A percentile compares a stretch with the other conserved stretches of the same genome.
Conservation (phyloP, 2,797 vertebrate genomes). For the Tamandua tetradactyla region DNA sequence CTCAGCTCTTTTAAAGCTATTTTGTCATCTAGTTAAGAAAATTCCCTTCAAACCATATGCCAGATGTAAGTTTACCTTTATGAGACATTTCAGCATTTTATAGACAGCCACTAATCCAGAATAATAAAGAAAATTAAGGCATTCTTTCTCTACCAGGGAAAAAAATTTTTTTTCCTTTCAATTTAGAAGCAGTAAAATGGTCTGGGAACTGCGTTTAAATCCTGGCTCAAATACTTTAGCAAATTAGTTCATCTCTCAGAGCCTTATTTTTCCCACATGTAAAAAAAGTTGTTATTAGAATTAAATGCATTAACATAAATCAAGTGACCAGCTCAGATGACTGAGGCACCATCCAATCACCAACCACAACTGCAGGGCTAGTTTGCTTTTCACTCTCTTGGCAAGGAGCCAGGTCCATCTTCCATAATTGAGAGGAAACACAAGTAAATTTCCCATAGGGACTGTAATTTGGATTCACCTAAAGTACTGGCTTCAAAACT, state of each 20-base stretch:
- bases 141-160: conserved; percentile 16
- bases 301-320: conserved; percentile 21
- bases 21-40: conserved; percentile 68
- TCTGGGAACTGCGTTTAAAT: conserved; percentile 55
- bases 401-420: background rate
- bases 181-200: conserved; percentile 73
- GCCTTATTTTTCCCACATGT: conserved; percentile 55
- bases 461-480: background rate
- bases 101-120: conserved; percentile 66
- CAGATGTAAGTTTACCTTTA: conserved; percentile 69
- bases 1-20: conserved; percentile 61
- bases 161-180: conserved; percentile 44
- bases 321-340: background rate
- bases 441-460: conserved; percentile 4
- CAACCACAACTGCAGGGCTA: background rate
- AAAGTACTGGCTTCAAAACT: background rate
- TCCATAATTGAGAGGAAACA: background rate
- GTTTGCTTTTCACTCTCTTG: background rate
- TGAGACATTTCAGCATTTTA: conserved; percentile 70
- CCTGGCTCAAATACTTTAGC: conserved; percentile 59
- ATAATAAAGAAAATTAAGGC: conserved; percentile 69
- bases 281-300: conserved; percentile 26
- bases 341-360: background rate
- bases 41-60: conserved; percentile 70
- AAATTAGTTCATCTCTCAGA: conserved; percentile 72